Evolutionary conservation across 1,140 invertebrate species (phyloP).

Genomic region (Mamestra configurata): DNA sequence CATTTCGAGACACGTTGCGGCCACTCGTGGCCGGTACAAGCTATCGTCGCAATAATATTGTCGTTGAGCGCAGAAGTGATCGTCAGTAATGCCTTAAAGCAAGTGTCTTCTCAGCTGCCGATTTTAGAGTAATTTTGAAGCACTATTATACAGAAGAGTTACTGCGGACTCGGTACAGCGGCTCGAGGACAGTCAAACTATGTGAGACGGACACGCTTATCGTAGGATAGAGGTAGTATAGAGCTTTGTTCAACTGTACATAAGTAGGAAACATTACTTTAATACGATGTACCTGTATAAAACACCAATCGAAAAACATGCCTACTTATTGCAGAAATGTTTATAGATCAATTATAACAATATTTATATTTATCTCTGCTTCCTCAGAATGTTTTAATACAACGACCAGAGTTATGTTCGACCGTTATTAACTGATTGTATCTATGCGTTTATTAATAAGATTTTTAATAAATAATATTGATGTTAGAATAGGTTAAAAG

Average conservation of each 20-base stretch:
- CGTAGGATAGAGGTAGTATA: constrained; percentile 9
- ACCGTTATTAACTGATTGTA: constrained; percentile 13
- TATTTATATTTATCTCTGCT: constrained; percentile 18
- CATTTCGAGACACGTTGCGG: constrained; percentile 4
- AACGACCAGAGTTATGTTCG: not conserved
- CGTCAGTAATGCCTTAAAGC: constrained; percentile 54
- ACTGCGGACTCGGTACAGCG: constrained; percentile 27
- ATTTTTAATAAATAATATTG: constrained; percentile 32
- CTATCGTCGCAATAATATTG: constrained; percentile 28
- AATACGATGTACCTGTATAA: constrained; percentile 39
- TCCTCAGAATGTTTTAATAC: constrained; percentile 13
- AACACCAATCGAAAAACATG: constrained; percentile 13
- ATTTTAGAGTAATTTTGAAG: constrained; percentile 48
- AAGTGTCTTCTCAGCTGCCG: constrained; percentile 55
- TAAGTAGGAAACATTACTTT: constrained; percentile 44
- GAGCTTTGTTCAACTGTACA: not conserved
- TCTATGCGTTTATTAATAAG: constrained; percentile 31
- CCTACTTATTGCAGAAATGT: constrained; percentile 30
- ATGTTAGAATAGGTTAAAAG: constrained; percentile 36
- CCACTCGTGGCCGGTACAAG: not conserved
- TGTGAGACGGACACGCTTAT: constrained; percentile 26
- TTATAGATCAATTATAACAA: not conserved
- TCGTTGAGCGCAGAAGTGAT: constrained; percentile 35
- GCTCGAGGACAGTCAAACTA: constrained; percentile 17
- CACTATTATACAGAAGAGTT: constrained; percentile 37